Evolutionary conservation across 2,113 vertebrate genomes (phyloP).

Genomic region (Tragelaphus buxtoni): DNA sequence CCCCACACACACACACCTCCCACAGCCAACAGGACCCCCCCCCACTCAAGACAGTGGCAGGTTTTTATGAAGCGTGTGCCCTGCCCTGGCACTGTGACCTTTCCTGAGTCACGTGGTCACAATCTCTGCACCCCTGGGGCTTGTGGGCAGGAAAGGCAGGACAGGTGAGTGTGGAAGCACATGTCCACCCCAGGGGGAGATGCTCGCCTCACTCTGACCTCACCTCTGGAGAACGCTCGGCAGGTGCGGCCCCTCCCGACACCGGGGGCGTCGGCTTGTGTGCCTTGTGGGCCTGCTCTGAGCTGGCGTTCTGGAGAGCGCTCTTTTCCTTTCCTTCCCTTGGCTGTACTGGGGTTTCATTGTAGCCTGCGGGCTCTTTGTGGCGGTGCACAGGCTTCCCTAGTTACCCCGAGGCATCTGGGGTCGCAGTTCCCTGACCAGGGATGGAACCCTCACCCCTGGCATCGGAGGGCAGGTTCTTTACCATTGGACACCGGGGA

Average conservation of each 20-base stretch:
- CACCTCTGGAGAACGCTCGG: not conserved
- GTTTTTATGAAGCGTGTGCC: not conserved
- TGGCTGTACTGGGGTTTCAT: not conserved
- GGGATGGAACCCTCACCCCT: not conserved
- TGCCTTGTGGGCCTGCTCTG: not conserved
- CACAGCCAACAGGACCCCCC: not conserved
- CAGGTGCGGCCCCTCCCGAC: accelerated
- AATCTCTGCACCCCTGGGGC: not conserved
- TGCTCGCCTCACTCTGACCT: not conserved
- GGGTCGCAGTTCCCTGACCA: not conserved
- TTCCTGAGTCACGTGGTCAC: not conserved
- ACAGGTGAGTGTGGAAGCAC: not conserved
- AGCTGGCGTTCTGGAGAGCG: not conserved
- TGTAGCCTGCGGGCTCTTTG: not conserved
- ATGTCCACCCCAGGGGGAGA: accelerated
- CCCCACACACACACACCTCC: not conserved
- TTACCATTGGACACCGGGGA: not conserved
- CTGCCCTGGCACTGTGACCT: not conserved
- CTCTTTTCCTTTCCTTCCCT: not conserved
- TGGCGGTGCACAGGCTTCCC: not conserved
- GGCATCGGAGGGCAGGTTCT: not conserved
- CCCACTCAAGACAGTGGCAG: not conserved
- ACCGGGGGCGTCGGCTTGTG: not conserved
- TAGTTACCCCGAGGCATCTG: not conserved
- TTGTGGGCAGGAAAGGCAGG: not conserved